Percentiles rank a stretch among this genome's conserved stretches.
phyloP scores from a whole-genome alignment of 2,113 vertebrate species.

The Clarias batrachus region DNA sequence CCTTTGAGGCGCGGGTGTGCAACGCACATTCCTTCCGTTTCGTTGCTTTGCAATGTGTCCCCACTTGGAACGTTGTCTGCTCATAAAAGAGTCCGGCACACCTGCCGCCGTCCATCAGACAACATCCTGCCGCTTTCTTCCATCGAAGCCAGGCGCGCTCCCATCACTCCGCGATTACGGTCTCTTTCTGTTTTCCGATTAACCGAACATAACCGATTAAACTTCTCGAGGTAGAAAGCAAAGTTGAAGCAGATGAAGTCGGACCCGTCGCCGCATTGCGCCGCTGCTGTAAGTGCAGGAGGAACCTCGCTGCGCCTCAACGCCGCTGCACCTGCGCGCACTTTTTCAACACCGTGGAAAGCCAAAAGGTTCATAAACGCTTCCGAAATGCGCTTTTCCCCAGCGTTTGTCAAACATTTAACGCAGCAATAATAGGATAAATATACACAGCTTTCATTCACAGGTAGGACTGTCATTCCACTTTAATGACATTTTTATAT shows the following conservation, averaged over 20 bases:
- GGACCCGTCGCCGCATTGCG: not conserved
- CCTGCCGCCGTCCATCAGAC: not conserved
- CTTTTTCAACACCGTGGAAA: not conserved
- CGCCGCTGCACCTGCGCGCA: slow-evolving; percentile 13
- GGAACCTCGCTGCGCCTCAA: not conserved
- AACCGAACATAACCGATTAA: not conserved
- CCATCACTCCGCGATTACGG: not conserved
- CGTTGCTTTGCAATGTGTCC: not conserved
- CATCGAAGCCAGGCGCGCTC: not conserved
- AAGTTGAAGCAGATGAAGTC: not conserved
- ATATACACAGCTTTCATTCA: too few relatives aligned
- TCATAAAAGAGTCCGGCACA: not conserved
- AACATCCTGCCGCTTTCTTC: not conserved
- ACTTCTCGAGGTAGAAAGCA: not conserved
- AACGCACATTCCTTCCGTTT: not conserved
- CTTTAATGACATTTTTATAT: too few relatives aligned
- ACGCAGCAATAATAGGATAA: too few relatives aligned
- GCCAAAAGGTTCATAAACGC: not conserved
- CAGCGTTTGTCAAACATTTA: not conserved
- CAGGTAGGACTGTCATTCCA: too few relatives aligned
- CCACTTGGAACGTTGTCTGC: not conserved
- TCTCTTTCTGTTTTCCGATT: not conserved
- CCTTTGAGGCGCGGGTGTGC: not conserved
- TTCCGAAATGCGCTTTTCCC: not conserved
- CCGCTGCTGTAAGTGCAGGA: slow-evolving; percentile 16